phyloP scores from a whole-genome alignment of 2,888 invertebrate species.

The Caenorhabditis drosophilae region DNA sequence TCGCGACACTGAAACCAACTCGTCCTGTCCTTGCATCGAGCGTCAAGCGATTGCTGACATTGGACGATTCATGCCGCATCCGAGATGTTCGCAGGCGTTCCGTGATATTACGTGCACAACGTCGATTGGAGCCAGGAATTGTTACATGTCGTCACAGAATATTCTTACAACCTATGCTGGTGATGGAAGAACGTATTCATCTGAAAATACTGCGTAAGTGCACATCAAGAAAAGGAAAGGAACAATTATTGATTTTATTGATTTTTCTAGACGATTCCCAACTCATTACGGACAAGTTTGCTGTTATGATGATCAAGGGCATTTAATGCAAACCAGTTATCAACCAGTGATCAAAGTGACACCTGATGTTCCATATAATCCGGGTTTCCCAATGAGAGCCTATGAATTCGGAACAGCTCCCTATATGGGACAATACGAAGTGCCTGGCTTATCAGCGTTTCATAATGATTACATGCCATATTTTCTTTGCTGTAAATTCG shows the following conservation, averaged over 20 bases:
- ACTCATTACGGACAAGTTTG: constrained; percentile 84
- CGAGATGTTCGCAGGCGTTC: constrained; percentile 64
- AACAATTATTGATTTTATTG: too few relatives aligned
- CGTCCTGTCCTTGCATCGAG: constrained; percentile 80
- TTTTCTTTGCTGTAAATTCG: constrained; percentile 92
- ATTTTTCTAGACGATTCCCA: constrained; percentile 61
- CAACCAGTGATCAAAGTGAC: constrained; percentile 75
- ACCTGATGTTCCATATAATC: constrained; percentile 63
- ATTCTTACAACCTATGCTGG: constrained; percentile 63
- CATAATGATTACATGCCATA: constrained; percentile 92
- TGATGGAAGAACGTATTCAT: constrained; percentile 38
- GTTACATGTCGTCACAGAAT: constrained; percentile 72
- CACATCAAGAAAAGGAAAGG: too few relatives aligned
- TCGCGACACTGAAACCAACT: constrained; percentile 67
- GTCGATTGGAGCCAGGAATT: constrained; percentile 87
- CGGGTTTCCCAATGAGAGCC: constrained; percentile 66
- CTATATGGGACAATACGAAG: constrained; percentile 91
- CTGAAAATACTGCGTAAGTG: constrained; percentile 48
- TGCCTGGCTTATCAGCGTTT: constrained; percentile 92
- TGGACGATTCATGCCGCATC: constrained; percentile 83
- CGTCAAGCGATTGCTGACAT: constrained; percentile 89
- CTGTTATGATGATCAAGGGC: constrained; percentile 90
- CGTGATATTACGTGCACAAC: constrained; percentile 77
- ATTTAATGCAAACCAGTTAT: constrained; percentile 90
- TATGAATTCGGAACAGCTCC: constrained; percentile 88